Base-by-base conservation (phyloP, 2,113 vertebrate genomes). In the Chionodraco myersi region DNA sequence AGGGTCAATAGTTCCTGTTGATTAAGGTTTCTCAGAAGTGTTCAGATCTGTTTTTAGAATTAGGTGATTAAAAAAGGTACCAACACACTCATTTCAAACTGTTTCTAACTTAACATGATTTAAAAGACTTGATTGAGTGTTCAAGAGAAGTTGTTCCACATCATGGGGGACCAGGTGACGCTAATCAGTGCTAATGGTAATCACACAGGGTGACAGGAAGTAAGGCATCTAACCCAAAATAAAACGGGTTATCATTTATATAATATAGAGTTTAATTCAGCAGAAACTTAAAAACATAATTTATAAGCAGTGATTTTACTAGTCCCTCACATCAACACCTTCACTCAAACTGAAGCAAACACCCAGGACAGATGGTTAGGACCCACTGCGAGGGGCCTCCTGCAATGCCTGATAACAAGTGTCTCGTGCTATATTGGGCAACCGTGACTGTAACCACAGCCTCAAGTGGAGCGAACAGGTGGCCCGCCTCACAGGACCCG, bases 391-490 rank as follows among this genome's bases (percentile, higher is more conserved):
- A 74, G 77, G 52, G 68, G 76, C 80, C 62, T 72, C 88, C 89
- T 49, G 48, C 79, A 30, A 16, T 47, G 69, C 72, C 75, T 2
- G 79, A 74, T 88, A 86, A 88, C 87, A 91, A 81, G 79, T 87
- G 86, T 87, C 74, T 73, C 11, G 2, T 21, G 56, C 86, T 80
- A 86, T 80, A 75, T 61, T 59, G 84, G 79, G 62, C 75, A 75
- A 62, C 77, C 10, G 72, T 64, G 77, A 72, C 70, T 71, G 77
- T 82, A 79, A 89, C 89, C 86, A 75, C 83, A 72, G 83, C 79
- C 58, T 81, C 85, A 75, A 85, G 85, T 73, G 88, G 88, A 80
- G 85, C 10, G 82, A 82, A 79, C 90, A 92, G 90, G 87, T 92
- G 88, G 83, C 80, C 56, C 0, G 14, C 75, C 76, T 44, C 80